phyloP scores from a whole-genome alignment of 2,113 vertebrate species.

The Verasper variegatus region DNA sequence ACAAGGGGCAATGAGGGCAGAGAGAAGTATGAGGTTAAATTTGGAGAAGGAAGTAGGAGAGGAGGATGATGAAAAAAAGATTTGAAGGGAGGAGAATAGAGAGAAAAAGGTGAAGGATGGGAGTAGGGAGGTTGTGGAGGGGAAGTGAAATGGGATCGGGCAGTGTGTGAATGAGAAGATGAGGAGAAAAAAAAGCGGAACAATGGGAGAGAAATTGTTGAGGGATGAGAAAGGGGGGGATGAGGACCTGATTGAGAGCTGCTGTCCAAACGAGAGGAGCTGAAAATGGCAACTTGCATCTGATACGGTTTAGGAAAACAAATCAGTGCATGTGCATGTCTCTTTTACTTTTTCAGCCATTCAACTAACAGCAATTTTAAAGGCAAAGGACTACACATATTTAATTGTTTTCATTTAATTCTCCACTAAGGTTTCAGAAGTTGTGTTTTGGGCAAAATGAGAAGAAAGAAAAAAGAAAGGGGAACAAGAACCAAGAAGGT shows the following conservation, averaged over 20 bases:
- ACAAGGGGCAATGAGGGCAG: conserved; percentile 34
- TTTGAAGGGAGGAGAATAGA: background rate
- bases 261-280: conserved; percentile 12
- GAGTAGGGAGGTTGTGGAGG: background rate
- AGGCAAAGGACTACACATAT: too few species aligned
- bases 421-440: too few species aligned
- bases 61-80: background rate
- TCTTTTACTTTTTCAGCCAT: background rate
- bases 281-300: background rate
- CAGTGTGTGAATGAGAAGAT: background rate
- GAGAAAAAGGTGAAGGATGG: conserved; percentile 1
- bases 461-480: too few species aligned
- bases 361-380: background rate
- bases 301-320: background rate
- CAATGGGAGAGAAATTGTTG: too few species aligned
- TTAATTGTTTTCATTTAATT: too few species aligned
- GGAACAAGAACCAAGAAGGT: too few species aligned
- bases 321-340: background rate
- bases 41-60: conserved; percentile 9
- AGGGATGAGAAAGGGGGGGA: background rate
- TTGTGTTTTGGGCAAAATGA: too few species aligned
- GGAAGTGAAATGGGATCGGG: background rate
- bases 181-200: background rate
- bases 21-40: conserved; percentile 23
- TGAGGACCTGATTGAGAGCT: conserved; percentile 27